These are phyloP conservation scores for Tryphoninae sp. DNA, from an alignment of 2,888 invertebrate genomes.

Conservation along the genomic window DNA sequence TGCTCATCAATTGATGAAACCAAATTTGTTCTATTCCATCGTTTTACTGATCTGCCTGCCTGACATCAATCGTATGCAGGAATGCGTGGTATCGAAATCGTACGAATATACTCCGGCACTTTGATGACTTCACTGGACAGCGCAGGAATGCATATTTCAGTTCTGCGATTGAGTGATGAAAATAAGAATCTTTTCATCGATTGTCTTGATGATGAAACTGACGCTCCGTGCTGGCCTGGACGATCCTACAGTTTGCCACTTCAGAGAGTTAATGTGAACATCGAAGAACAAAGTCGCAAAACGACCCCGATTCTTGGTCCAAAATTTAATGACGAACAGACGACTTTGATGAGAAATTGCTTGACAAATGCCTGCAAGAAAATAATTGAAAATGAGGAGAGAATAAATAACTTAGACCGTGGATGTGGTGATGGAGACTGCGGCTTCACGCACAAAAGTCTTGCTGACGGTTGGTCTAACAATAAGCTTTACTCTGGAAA, in stretches of 20 bases:
- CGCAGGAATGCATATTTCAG: constrained; percentile 89
- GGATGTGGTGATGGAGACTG: constrained; percentile 86
- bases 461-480: constrained; percentile 82
- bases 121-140: constrained; percentile 90
- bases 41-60: not conserved
- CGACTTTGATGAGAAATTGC: constrained; percentile 77
- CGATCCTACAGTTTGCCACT: constrained; percentile 78
- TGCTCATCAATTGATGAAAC: not conserved
- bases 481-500: not conserved
- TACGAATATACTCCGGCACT: constrained; percentile 80
- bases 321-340: constrained; percentile 65
- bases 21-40: constrained; percentile 9
- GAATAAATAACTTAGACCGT: constrained; percentile 82
- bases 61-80: constrained; percentile 62
- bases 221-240: constrained; percentile 85
- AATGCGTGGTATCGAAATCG: constrained; percentile 68
- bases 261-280: constrained; percentile 30
- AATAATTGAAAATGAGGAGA: constrained; percentile 71
- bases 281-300: constrained; percentile 41
- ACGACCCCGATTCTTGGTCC: constrained; percentile 64
- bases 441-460: constrained; percentile 83
- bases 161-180: constrained; percentile 83
- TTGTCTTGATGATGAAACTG: constrained; percentile 84
- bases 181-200: constrained; percentile 82
- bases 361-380: constrained; percentile 78